Base-by-base conservation (phyloP, 2,888 invertebrate species). In the Carterocephalus palaemon region DNA sequence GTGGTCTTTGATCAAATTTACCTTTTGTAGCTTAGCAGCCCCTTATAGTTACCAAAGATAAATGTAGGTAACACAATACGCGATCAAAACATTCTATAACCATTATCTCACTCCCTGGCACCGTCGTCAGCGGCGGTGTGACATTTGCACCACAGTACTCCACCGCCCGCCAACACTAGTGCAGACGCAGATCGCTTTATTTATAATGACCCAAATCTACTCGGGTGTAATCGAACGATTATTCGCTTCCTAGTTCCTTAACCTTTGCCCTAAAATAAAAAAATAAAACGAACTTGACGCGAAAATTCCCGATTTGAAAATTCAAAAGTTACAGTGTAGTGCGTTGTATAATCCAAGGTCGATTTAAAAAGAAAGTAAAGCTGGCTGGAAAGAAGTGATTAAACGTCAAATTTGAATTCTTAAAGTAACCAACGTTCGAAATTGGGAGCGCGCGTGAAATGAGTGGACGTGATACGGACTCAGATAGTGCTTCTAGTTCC, bases 381-480 rank as follows among this genome's bases (percentile, higher is more conserved):
- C n/a, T n/a, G n/a, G n/a, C n/a, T n/a, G n/a, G n/a, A n/a, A n/a
- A n/a, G n/a, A 20, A 40, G 31, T 29, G 32, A 33, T n/a, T 9
- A 53, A 42, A 46, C 39, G 37, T 43, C 20, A 47, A 47, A 32
- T 33, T 38, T 31, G 26, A 20, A 42, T 23, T 3, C 20, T 23
- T 20, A 34, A 10, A 24, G 7, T 10, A 38, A 38, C 9, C 20
- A 34, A 33, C 41, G 26, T 9, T 20, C 31, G 38, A 32, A 6
- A 13, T 33, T 19, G 13, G 9, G 22, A 23, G n/a, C 20, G 32
- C 31, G 40, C 34, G 51, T 64, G 67, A 56, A 40, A 78, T 79
- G 78, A 76, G 65, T 59, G 63, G 49, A 13, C 60, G 68, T 4
- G 57, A 57, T 26, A 60, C 68, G 7, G 80, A 80, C n/a, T 63